Evolutionary conservation across 1,140 invertebrate species (phyloP).

Genomic region (Ceratitis capitata): DNA sequence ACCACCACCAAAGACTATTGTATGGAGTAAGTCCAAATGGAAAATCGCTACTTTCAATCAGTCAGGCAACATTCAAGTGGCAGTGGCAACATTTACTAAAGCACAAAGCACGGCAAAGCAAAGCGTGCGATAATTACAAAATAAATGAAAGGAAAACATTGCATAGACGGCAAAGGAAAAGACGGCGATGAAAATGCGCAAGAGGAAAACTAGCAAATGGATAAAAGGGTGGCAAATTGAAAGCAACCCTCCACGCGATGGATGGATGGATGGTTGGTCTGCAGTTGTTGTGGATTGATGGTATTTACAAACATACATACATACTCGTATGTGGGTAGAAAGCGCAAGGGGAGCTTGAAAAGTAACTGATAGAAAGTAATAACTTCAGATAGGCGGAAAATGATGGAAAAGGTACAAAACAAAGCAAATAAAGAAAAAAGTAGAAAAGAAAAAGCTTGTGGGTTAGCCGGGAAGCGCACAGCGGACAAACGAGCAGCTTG

Average conservation of each 20-base stretch:
- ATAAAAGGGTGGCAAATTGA: neutral
- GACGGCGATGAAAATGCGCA: slow-evolving; percentile 19
- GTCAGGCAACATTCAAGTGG: slow-evolving; percentile 30
- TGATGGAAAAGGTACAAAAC: neutral
- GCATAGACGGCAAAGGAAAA: neutral
- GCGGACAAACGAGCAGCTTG: neutral
- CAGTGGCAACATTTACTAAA: too few relatives aligned
- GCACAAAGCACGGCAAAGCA: neutral
- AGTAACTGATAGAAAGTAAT: neutral
- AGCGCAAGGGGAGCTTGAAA: neutral
- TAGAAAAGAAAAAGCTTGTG: neutral
- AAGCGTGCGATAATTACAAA: slow-evolving; percentile 18
- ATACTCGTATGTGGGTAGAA: neutral
- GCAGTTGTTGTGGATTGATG: too few relatives aligned
- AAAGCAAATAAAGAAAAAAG: neutral
- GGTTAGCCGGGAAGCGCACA: neutral
- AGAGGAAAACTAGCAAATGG: neutral
- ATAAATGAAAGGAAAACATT: slow-evolving; percentile 29
- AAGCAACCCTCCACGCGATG: neutral
- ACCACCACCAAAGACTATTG: too few relatives aligned
- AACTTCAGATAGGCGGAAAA: slow-evolving; percentile 28
- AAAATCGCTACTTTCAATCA: neutral
- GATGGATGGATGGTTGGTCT: too few relatives aligned
- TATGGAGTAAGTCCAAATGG: too few relatives aligned
- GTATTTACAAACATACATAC: too few relatives aligned